A percentile compares a stretch with the other conserved stretches of the same genome.
Evolutionary conservation across 2,113 vertebrate genomes (phyloP).

Genomic region (Halichoerus grypus): DNA sequence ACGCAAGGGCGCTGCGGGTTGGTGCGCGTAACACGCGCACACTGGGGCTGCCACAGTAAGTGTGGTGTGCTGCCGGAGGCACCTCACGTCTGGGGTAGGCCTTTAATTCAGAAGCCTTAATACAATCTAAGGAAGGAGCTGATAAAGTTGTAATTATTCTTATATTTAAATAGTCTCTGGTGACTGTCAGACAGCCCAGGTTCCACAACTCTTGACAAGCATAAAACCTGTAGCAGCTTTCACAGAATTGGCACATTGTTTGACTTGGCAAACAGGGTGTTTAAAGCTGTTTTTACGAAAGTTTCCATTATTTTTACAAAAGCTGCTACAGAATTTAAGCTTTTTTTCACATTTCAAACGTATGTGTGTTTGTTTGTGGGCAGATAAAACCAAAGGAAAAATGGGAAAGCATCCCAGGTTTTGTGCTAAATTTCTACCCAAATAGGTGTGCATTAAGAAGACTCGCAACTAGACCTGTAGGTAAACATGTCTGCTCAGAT

Average conservation of each 20-base stretch:
- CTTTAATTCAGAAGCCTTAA: not conserved
- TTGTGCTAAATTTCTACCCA: constrained; percentile 60
- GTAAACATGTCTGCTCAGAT: not conserved
- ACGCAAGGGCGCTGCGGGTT: not conserved
- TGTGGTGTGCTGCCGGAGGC: not conserved
- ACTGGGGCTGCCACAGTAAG: accelerated
- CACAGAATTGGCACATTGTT: constrained; percentile 65
- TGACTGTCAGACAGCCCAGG: constrained; percentile 71
- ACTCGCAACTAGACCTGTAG: not conserved
- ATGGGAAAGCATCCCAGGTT: constrained; percentile 70
- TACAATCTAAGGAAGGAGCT: not conserved
- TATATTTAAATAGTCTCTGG: constrained; percentile 67
- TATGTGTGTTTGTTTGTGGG: constrained; percentile 75
- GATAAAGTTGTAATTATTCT: constrained; percentile 62
- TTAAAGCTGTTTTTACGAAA: constrained; percentile 75
- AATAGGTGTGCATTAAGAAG: constrained; percentile 1
- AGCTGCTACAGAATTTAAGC: constrained; percentile 62
- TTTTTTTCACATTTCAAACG: constrained; percentile 64
- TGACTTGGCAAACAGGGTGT: constrained; percentile 69
- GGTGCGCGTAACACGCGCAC: not conserved
- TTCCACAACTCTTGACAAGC: constrained; percentile 54
- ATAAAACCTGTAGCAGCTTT: constrained; percentile 72
- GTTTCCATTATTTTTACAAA: constrained; percentile 74
- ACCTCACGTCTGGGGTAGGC: not conserved
- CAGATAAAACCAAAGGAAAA: constrained; percentile 71